Evolutionary conservation across 2,888 invertebrate species (phyloP).

Genomic region (Ceriagrion tenellum): DNA sequence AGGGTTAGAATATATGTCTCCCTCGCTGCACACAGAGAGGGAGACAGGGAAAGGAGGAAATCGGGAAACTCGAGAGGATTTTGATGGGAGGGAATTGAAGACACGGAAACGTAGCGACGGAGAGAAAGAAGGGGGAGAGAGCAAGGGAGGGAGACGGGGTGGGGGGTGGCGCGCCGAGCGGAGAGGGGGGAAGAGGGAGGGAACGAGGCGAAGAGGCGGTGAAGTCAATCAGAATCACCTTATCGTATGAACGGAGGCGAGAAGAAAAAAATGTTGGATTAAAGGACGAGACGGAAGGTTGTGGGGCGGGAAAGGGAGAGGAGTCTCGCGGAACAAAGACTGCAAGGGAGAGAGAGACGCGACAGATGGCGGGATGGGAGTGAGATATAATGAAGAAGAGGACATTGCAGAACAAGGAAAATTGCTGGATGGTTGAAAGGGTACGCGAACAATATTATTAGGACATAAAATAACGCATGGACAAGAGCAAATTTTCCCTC

Average conservation of each 20-base stretch:
- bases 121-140: background rate
- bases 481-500: no score
- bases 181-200: background rate
- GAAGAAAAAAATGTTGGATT: conserved; percentile 48
- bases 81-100: background rate
- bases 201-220: background rate
- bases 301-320: background rate
- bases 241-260: background rate
- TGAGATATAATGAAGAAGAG: no score
- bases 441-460: no score
- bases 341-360: no score
- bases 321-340: background rate
- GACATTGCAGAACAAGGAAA: no score
- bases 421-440: no score
- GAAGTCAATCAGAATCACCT: background rate
- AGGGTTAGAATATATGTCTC: no score
- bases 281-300: conserved; percentile 9
- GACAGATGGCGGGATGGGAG: no score
- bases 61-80: background rate
- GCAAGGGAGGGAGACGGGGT: background rate
- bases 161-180: background rate
- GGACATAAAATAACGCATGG: no score
- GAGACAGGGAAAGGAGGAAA: conserved; percentile 3
- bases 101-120: background rate
- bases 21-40: no score